Conservation (phyloP, 2,113 vertebrate genomes). For the Loxodonta africana region DNA sequence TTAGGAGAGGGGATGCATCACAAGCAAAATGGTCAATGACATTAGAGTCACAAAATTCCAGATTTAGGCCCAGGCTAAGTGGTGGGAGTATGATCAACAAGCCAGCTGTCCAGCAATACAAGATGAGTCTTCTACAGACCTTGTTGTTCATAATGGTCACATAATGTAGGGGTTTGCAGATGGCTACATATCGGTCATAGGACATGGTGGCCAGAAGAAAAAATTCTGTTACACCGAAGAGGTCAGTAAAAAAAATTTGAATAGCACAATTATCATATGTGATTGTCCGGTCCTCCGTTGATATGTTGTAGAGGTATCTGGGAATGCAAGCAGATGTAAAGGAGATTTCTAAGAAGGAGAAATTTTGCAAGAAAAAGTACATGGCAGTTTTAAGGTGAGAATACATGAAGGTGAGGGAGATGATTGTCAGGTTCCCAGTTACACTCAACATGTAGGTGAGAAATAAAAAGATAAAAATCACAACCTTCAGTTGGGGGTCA, state of each 20-base stretch:
- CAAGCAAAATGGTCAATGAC: not conserved
- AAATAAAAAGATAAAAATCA: not conserved
- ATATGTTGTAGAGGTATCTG: not conserved
- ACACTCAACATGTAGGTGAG: not conserved
- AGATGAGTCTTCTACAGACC: too few relatives aligned
- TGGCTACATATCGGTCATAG: not conserved
- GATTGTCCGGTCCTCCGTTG: too few relatives aligned
- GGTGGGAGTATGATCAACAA: not conserved
- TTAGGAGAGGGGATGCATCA: not conserved
- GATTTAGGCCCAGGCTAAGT: not conserved
- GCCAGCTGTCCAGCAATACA: too few relatives aligned
- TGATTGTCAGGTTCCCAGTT: not conserved
- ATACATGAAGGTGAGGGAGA: not conserved
- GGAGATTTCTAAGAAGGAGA: not conserved
- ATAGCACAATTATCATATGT: not conserved
- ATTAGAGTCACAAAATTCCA: conserved; percentile 26
- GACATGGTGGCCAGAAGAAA: conserved; percentile 75
- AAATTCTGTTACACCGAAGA: conserved; percentile 49
- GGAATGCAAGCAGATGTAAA: not conserved
- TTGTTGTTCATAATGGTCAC: too few relatives aligned
- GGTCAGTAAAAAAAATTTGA: conserved; percentile 21
- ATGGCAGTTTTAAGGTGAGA: not conserved
- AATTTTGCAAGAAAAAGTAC: not conserved
- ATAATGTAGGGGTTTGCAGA: too few relatives aligned
- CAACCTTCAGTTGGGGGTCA: not conserved